Evolutionary conservation across 2,888 invertebrate species (phyloP), one percentile per base, ranked within the genome.

Genomic region (Amblyjoppa fuscipennis): DNA sequence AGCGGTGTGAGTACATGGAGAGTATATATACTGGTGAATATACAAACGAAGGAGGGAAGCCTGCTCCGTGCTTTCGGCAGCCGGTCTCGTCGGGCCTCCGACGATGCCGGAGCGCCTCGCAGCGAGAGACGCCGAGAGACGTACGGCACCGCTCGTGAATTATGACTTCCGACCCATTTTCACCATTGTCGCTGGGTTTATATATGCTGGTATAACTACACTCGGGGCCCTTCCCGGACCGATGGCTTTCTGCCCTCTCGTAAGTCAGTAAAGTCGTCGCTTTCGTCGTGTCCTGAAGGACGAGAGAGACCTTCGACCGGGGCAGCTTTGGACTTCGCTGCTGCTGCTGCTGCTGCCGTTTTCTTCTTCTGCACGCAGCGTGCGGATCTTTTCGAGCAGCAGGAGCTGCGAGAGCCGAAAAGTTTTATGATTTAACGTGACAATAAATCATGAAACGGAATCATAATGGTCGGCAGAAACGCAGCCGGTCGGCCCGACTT

Each of bases 161-260:
- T 93, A 93, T 92, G 92, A 92, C 93, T 92, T 93, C 92, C 93
- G 92, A 92, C 90, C 92, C 91, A 90, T 91, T 92, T 93, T 90
- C 90, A 90, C 88, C 89, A 92, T 92, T 92, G 92, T 92, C 90
- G 89, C 89, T 83, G 85, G 74, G 38, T 56, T 20, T 51, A 53
- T 66, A 68, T 77, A 69, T 59, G n/a, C 34, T 51, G 28, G 66
- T 45, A 64, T 56, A 56, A 51, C 59, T 13, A 56, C 68, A 68
- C 34, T 20, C 20, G 20, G 25, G 56, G 51, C 34, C 49, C 69
- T 69, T 51, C 61, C 53, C 64, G 75, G 59, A 13, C 56, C 71
- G 45, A 68, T 77, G 77, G 51, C 66, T 78, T 75, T 81, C 77
- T 74, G 71, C 31, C 66, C 61, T 74, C 51, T 73, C 75, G 74